Conservation (phyloP, 2,888 invertebrate genomes). For the Lycaena phlaeas region DNA sequence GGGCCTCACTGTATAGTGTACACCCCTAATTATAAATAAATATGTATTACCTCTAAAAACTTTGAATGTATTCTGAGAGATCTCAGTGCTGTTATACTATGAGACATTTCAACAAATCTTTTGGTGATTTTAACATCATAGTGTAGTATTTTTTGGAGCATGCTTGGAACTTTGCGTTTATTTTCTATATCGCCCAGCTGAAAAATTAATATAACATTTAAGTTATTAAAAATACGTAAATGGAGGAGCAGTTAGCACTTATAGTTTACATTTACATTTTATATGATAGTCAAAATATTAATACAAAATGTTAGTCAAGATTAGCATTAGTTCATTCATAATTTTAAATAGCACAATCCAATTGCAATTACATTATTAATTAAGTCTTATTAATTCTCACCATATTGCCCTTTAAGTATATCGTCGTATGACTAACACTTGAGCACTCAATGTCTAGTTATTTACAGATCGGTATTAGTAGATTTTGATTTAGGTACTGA, state of each 20-base stretch:
- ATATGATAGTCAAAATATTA: no score
- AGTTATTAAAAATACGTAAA: no score
- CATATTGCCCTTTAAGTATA: neutral
- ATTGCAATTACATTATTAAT: neutral
- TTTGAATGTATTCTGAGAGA: constrained; percentile 69
- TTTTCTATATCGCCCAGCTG: constrained; percentile 37
- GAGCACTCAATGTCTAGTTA: constrained; percentile 2
- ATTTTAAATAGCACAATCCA: no score
- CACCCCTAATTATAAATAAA: no score
- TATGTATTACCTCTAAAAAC: constrained; percentile 74
- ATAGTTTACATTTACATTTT: no score
- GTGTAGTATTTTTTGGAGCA: constrained; percentile 58
- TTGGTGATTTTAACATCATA: constrained; percentile 68
- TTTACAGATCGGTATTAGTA: constrained; percentile 1
- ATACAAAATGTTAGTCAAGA: no score
- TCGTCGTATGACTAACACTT: constrained; percentile 3
- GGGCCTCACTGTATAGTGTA: no score
- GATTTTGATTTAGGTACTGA: neutral
- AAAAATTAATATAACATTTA: constrained; percentile 19
- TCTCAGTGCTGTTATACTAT: constrained; percentile 58
- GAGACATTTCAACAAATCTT: constrained; percentile 58
- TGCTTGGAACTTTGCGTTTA: constrained; percentile 57
- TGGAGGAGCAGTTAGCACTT: no score
- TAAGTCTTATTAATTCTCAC: neutral
- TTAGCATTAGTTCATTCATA: no score